phyloP scores from a whole-genome alignment of 2,888 invertebrate species.

The Diarsia brunnea region DNA sequence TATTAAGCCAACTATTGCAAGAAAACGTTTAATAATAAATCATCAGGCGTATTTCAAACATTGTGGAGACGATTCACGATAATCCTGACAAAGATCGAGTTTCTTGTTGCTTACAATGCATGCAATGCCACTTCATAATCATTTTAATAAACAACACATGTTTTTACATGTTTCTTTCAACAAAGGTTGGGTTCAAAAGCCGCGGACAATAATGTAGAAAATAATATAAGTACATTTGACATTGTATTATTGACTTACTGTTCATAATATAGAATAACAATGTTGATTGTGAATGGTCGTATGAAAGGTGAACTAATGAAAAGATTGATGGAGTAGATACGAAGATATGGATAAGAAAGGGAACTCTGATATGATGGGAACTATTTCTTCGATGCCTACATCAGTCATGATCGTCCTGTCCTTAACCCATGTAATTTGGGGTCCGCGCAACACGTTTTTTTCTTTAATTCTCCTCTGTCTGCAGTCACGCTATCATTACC shows the following conservation, averaged over 20 bases:
- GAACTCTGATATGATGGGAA: neutral
- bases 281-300: neutral
- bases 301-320: neutral
- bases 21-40: neutral
- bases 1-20: neutral
- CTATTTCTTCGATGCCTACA: neutral
- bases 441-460: too few relatives aligned
- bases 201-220: neutral
- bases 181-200: constrained; percentile 20
- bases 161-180: neutral
- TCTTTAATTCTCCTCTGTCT: too few relatives aligned
- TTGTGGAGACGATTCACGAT: neutral
- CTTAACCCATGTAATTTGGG: too few relatives aligned
- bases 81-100: neutral
- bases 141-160: neutral
- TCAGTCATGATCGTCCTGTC: too few relatives aligned
- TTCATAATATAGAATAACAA: constrained; percentile 1
- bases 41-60: neutral
- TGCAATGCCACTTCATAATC: neutral
- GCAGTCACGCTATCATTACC: too few relatives aligned
- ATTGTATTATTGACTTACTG: constrained; percentile 13
- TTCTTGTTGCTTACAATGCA: neutral
- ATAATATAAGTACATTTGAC: constrained; percentile 8
- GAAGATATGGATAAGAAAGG: neutral
- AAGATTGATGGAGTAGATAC: neutral